phyloP scores from a whole-genome alignment of 2,113 vertebrate genomes.

The Microcebus murinus region DNA sequence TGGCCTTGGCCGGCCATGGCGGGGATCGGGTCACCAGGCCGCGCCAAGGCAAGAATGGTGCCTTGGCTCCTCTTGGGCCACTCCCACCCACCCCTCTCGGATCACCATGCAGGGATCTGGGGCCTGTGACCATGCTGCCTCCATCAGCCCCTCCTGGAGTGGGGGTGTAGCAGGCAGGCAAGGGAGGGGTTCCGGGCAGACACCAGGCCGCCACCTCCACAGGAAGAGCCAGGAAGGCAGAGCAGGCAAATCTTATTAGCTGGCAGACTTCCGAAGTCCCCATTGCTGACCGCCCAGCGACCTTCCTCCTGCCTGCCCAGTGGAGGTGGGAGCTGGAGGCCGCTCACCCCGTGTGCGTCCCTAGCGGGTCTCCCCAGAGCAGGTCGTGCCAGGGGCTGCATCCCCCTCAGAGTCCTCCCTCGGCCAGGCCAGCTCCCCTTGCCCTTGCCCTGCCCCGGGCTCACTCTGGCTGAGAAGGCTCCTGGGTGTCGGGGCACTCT shows the following conservation, averaged over 20 bases:
- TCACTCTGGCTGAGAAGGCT: neutral
- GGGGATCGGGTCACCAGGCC: neutral
- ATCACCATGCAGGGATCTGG: fast-evolving
- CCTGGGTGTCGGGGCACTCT: neutral
- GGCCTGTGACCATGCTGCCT: neutral
- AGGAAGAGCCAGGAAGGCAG: neutral
- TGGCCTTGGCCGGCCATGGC: fast-evolving
- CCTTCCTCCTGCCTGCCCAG: neutral
- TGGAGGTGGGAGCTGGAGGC: neutral
- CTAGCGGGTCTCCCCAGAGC: neutral
- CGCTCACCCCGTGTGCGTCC: neutral
- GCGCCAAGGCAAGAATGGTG: fast-evolving
- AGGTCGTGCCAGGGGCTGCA: neutral
- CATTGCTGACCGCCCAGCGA: fast-evolving
- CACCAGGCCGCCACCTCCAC: neutral
- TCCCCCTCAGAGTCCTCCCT: neutral
- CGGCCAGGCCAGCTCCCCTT: neutral
- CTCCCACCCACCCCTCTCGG: fast-evolving
- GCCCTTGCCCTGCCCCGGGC: too few species aligned
- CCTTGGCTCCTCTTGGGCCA: neutral
- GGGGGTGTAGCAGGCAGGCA: neutral
- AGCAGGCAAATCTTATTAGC: neutral
- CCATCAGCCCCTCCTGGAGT: neutral
- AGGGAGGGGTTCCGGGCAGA: neutral
- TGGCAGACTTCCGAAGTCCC: neutral